phyloP scores from a whole-genome alignment of 2,888 invertebrate species.

The Apamea crenata region DNA sequence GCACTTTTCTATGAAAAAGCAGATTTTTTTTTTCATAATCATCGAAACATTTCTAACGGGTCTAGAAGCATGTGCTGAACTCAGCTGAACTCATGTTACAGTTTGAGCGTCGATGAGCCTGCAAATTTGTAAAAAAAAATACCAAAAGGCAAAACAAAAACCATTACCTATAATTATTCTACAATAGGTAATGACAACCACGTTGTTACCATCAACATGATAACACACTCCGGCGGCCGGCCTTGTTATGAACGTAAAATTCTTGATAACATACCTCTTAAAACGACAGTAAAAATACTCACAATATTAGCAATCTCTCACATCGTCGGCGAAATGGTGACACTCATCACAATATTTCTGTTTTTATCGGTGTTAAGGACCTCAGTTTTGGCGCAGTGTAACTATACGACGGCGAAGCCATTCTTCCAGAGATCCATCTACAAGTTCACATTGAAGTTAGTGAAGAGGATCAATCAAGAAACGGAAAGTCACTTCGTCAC shows the following conservation, averaged over 20 bases:
- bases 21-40: too few relatives aligned
- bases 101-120: too few relatives aligned
- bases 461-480: constrained; percentile 73
- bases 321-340: constrained; percentile 69
- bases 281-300: constrained; percentile 60
- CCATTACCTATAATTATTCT: not conserved
- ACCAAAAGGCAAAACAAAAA: too few relatives aligned
- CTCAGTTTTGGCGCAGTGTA: constrained; percentile 72
- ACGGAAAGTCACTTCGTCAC: constrained; percentile 82
- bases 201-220: not conserved
- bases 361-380: constrained; percentile 62
- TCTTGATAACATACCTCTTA: constrained; percentile 64
- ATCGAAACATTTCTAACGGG: too few relatives aligned
- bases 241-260: constrained; percentile 25
- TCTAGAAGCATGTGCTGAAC: too few relatives aligned
- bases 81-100: too few relatives aligned
- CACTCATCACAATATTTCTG: constrained; percentile 61
- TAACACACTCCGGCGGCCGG: not conserved
- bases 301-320: constrained; percentile 61
- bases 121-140: too few relatives aligned
- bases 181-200: not conserved
- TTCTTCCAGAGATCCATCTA: constrained; percentile 74
- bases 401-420: constrained; percentile 61
- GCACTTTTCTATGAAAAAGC: too few relatives aligned
- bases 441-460: constrained; percentile 74